Evolutionary conservation across 2,113 vertebrate species (phyloP).

Genomic region (Oryzias woworae): DNA sequence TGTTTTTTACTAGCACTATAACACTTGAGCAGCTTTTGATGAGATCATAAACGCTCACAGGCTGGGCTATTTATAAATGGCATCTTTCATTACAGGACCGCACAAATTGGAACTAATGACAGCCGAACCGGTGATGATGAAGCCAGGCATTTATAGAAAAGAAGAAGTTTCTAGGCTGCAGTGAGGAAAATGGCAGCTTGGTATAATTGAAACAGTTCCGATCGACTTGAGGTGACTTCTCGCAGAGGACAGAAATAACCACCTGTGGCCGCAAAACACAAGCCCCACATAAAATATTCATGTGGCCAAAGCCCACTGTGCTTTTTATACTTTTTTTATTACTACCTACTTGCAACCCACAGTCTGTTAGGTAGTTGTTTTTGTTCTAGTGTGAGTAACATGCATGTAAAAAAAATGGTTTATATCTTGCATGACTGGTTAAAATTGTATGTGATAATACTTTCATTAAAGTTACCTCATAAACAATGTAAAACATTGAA

Average conservation of each 20-base stretch:
- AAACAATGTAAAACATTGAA: too few species aligned
- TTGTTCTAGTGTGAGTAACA: neutral
- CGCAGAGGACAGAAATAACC: conserved; percentile 21
- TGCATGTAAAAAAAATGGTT: too few species aligned
- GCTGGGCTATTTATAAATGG: conserved; percentile 49
- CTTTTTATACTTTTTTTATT: neutral
- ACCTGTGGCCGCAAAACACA: conserved; percentile 35
- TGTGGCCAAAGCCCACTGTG: neutral
- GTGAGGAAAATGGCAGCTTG: neutral
- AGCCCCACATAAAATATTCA: conserved; percentile 7
- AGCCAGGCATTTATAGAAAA: neutral
- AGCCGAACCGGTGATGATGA: conserved; percentile 10
- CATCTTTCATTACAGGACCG: conserved; percentile 15
- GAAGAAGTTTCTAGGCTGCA: neutral
- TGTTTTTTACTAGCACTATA: conserved; percentile 23
- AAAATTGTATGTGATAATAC: too few species aligned
- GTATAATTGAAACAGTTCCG: neutral
- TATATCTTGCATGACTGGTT: too few species aligned
- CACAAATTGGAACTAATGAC: conserved; percentile 14
- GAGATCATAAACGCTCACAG: conserved; percentile 43
- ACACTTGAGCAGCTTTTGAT: conserved; percentile 31
- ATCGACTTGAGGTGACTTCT: conserved; percentile 13
- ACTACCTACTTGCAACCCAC: neutral
- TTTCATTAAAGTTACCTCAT: too few species aligned
- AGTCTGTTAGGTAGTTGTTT: neutral